A percentile compares a stretch with the other conserved stretches of the same genome.
phyloP scores from a whole-genome alignment of 2,113 vertebrate species.

The Serilophus lunatus region DNA sequence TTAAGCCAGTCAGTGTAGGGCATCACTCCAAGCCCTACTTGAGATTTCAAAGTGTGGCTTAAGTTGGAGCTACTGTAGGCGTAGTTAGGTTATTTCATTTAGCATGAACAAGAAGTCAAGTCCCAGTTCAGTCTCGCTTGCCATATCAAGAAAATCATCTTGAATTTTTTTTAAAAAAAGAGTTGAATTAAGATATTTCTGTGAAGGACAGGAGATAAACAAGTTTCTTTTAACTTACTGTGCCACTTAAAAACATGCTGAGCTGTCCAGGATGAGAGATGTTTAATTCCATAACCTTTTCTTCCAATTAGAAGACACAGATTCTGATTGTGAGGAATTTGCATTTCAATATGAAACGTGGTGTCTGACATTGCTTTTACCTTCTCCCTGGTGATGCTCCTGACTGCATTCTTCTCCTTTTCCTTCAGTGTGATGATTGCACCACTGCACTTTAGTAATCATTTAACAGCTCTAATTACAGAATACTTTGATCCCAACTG shows the following conservation, averaged over 20 bases:
- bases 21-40: not conserved
- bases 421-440: conserved; percentile 35
- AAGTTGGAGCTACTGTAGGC: not conserved
- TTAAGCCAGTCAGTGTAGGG: not conserved
- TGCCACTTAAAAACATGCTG: not conserved
- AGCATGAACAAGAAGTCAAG: not conserved
- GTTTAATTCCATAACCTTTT: conserved; percentile 21
- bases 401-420: not conserved
- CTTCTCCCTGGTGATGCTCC: not conserved
- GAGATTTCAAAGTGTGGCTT: not conserved
- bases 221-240: not conserved
- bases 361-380: conserved; percentile 31
- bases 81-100: not conserved
- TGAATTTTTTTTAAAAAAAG: not conserved
- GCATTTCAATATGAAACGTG: not conserved
- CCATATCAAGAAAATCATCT: not conserved
- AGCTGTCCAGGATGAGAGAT: not conserved
- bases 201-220: not conserved
- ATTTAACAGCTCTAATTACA: conserved; percentile 69
- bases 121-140: not conserved
- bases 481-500: conserved; percentile 27
- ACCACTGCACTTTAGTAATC: conserved; percentile 42
- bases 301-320: not conserved
- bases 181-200: not conserved
- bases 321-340: conserved; percentile 26